Evolutionary conservation across 2,888 invertebrate genomes (phyloP).

Genomic region (Melanostoma scalare): DNA sequence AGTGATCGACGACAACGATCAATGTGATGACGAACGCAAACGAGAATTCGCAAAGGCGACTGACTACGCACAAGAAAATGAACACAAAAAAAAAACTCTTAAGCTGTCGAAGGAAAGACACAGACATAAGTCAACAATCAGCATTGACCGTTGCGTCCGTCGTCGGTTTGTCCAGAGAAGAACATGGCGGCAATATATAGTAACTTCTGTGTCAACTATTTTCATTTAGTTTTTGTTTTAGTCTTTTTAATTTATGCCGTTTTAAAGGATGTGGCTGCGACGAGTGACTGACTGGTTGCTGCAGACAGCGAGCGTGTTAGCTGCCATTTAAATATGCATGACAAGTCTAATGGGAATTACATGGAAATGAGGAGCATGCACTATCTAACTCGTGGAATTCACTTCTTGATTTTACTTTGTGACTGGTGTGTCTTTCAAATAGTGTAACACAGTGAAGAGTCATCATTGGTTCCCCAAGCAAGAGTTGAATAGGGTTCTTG

Average conservation of each 20-base stretch:
- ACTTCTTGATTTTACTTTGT: constrained; percentile 38
- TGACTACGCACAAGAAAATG: constrained; percentile 1
- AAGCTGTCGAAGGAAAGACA: constrained; percentile 12
- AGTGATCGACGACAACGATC: constrained; percentile 51
- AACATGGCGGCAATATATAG: constrained; percentile 63
- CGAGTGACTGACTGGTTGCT: constrained; percentile 65
- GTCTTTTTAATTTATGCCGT: constrained; percentile 68
- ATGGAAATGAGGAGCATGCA: constrained; percentile 62
- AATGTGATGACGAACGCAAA: constrained; percentile 16
- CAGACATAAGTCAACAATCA: constrained; percentile 40
- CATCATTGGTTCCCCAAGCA: no score
- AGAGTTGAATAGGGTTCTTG: no score
- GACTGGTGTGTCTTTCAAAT: neutral
- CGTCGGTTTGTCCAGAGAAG: constrained; percentile 25
- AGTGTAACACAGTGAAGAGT: no score
- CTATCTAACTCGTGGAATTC: constrained; percentile 14
- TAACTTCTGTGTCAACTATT: constrained; percentile 31
- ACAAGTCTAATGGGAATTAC: constrained; percentile 70
- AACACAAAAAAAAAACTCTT: constrained; percentile 8
- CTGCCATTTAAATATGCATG: constrained; percentile 73
- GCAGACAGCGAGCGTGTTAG: constrained; percentile 66
- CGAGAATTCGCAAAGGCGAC: neutral
- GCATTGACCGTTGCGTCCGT: constrained; percentile 46
- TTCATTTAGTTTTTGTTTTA: constrained; percentile 22
- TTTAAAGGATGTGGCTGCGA: constrained; percentile 68